Base-by-base conservation (phyloP, 2,888 invertebrate species). In the Embidobia sp. region DNA sequence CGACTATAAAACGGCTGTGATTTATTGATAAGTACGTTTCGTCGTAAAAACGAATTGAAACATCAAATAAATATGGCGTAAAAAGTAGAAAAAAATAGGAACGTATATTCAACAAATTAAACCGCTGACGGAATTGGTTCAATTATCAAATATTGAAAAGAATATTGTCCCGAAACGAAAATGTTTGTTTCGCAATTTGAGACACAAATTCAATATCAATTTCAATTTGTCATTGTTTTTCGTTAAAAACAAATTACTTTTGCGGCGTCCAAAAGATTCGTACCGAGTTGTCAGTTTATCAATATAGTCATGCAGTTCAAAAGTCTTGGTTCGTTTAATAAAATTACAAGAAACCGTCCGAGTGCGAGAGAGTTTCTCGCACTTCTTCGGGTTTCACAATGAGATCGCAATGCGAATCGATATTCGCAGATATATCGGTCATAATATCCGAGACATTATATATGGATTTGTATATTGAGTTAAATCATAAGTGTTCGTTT, bases 351-450 rank as follows among this genome's bases (percentile, higher is more conserved):
- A 49, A 48, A n/a, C 49, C 40, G 19, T 51, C 31, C 6, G 40
- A 51, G 51, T 6, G 15, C 31, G 26, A 18, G 48, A 18, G 15
- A 26, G 13, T 37, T 16, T 46, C 29, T 35, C 46, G 22, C 19
- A 46, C 31, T 64, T 73, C 37, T 13, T 57, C 19, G 6, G 42
- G 42, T 18, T 57, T 49, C 13, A 16, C 46, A 51, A 22, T 74
- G 74, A 74, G 67, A 74, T 74, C 74, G 49, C 42, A 55, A 4
- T 18, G 49, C 40, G 59, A 74, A 61, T 40, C 27, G 31, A 27
- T 8, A 8, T 51, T 59, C 59, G 51, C 59, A 27, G 40, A 51
- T 3, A 22, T 69, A 59, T 59, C 44, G 42, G 26, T 51, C 27
- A 44, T 8, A 35, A 33, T 13, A 11, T 42, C 51, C 59, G 33